These are phyloP conservation scores for Autographa pulchrina DNA, from an alignment of 2,888 invertebrate species.

Conservation along the genomic window DNA sequence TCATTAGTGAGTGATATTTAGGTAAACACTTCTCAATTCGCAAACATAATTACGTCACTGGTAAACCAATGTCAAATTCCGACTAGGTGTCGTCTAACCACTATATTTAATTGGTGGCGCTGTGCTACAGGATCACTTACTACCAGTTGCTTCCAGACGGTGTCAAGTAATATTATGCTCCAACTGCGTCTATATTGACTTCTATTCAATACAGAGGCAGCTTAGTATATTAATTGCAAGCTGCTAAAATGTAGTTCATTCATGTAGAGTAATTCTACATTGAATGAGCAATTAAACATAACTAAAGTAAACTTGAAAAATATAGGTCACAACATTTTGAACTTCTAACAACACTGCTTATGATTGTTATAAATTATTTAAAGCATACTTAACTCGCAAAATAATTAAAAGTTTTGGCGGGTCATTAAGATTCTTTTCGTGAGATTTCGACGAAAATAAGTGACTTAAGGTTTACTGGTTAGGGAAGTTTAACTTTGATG, in stretches of 20 bases:
- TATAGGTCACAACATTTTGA: constrained; percentile 1
- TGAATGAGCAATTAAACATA: neutral
- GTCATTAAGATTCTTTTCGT: constrained; percentile 76
- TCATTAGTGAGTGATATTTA: constrained; percentile 4
- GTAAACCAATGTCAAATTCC: neutral
- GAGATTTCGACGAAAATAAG: constrained; percentile 60
- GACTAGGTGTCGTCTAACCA: no score
- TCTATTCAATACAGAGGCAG: neutral
- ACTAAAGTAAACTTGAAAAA: neutral
- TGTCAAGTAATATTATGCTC: neutral
- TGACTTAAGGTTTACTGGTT: constrained; percentile 37
- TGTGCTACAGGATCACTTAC: neutral
- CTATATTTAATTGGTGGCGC: neutral
- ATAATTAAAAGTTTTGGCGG: constrained; percentile 81
- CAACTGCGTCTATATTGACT: neutral
- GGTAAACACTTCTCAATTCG: neutral
- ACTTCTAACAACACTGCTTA: constrained; percentile 34
- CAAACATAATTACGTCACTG: neutral
- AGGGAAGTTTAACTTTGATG: constrained; percentile 60
- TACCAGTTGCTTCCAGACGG: neutral
- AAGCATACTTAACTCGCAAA: constrained; percentile 76
- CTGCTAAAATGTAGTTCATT: neutral
- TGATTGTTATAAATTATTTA: constrained; percentile 66
- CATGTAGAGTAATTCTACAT: neutral
- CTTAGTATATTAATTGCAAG: neutral